Evolutionary conservation across 1,140 invertebrate species (phyloP), one percentile per base, ranked within the genome.

Genomic region (Drosophila tsacasi): DNA sequence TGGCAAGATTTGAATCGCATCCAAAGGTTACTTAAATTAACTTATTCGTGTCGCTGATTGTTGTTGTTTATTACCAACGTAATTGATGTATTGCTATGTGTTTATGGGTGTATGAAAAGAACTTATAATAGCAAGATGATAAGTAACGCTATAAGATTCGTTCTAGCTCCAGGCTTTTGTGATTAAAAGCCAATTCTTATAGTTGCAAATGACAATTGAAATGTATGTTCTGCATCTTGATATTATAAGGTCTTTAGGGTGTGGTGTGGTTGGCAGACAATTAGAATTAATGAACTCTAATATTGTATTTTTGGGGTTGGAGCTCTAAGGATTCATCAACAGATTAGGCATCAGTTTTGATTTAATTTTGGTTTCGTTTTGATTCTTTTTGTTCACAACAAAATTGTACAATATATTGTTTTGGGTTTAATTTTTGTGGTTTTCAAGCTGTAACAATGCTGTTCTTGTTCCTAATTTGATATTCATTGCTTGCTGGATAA

Each of bases 401-500:
- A 39, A 71, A 71, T 54, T 44, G 40, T 42, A 69, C 47, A 69
- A 52, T 69, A 52, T 66, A 54, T 54, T 44, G 44, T 67, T 55
- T 52, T 67, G 42, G 47, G 32, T 19, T 44, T 55, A 46, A 19
- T 71, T 27, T 67, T 32, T 46, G 21, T 47, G 32, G 23, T 62
- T 62, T 46, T 67, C 49, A 71, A 67, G 67, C 67, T 35, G 47
- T 37, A 71, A 71, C 67, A 54, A 67, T 46, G 63, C 9, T 67
- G 63, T 55, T 71, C 39, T 67, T 71, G 60, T 52, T 63, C n/a
- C 12, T 46, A 55, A 19, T 71, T 71, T 71, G 63, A 71, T 67
- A 71, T 71, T 71, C 63, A 71, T 71, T 67, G 67, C 67, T 71
- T 71, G 67, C 39, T 67, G 32, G 39, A 55, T 71, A 55, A 46